phyloP scores from a whole-genome alignment of 1,140 invertebrate species.

The Goniozus legneri region DNA sequence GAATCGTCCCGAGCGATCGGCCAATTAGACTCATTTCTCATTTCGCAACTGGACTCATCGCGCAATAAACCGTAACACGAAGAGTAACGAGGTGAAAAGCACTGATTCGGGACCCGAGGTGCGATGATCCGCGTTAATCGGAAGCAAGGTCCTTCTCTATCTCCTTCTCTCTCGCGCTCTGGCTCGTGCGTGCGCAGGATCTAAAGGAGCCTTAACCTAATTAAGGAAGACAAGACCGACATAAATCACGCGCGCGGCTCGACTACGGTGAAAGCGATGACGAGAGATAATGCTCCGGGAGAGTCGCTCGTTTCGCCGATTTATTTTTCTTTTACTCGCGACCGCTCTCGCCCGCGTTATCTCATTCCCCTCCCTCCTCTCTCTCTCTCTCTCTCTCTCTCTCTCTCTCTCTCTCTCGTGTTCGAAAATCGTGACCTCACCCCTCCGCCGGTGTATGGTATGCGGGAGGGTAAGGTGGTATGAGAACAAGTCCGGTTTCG shows the following conservation, averaged over 20 bases:
- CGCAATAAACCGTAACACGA: too few relatives aligned
- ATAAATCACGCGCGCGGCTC: slow-evolving; percentile 33
- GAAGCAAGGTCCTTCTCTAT: slow-evolving; percentile 11
- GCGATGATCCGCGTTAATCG: too few relatives aligned
- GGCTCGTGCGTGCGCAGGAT: slow-evolving; percentile 3
- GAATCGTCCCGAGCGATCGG: too few relatives aligned
- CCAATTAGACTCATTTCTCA: too few relatives aligned
- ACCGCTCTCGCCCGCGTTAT: neutral
- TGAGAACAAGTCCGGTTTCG: slow-evolving; percentile 8
- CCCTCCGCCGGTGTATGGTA: too few relatives aligned
- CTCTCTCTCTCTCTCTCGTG: neutral
- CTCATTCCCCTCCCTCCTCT: neutral
- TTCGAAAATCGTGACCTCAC: slow-evolving; percentile 4
- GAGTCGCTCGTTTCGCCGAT: slow-evolving; percentile 5
- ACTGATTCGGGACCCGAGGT: too few relatives aligned
- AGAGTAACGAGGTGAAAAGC: too few relatives aligned
- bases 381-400: neutral
- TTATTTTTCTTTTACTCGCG: slow-evolving; percentile 17
- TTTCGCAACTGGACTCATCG: too few relatives aligned
- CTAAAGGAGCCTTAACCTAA: slow-evolving; percentile 29
- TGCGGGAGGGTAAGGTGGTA: slow-evolving; percentile 1
- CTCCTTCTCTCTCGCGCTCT: neutral
- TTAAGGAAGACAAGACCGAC: slow-evolving; percentile 30
- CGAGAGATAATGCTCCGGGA: slow-evolving; percentile 28
- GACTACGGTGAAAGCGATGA: slow-evolving; percentile 42